Percentiles rank a stretch among this genome's conserved stretches.
These are phyloP conservation scores for Drosophila sordidapex DNA, from an alignment of 2,888 invertebrate species.

Conservation along the genomic window DNA sequence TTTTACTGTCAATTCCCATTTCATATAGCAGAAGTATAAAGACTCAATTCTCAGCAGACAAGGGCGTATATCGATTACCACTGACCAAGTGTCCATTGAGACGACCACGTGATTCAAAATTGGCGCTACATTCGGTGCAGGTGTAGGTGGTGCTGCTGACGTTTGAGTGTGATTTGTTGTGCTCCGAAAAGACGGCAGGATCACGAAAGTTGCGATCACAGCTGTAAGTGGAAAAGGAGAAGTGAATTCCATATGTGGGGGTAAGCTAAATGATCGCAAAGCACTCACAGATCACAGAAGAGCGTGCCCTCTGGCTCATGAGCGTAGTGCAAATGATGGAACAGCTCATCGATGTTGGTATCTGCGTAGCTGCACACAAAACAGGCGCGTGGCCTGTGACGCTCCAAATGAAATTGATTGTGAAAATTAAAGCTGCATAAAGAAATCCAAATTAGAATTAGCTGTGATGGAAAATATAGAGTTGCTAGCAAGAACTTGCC, in stretches of 20 bases:
- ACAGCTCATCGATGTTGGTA: constrained; percentile 79
- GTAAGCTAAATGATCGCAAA: no score
- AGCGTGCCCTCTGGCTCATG: constrained; percentile 74
- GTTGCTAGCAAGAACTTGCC: constrained; percentile 52
- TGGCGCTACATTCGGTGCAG: constrained; percentile 50
- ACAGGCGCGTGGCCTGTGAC: constrained; percentile 80
- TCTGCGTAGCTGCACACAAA: constrained; percentile 79
- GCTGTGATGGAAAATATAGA: rapidly evolving
- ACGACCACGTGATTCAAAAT: constrained; percentile 65
- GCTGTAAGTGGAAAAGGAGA: constrained; percentile 46
- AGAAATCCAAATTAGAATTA: neutral
- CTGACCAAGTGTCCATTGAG: constrained; percentile 76
- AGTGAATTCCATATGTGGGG: neutral
- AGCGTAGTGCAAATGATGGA: constrained; percentile 81
- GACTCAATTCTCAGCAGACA: neutral
- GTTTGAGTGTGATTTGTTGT: constrained; percentile 65
- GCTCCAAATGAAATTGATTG: constrained; percentile 82
- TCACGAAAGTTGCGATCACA: constrained; percentile 80
- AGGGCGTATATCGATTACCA: neutral
- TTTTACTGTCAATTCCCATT: neutral
- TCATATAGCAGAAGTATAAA: no score
- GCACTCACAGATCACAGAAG: constrained; percentile 75
- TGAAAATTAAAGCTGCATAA: constrained; percentile 81
- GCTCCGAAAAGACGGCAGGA: constrained; percentile 62
- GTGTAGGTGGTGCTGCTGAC: constrained; percentile 55